phyloP scores from a whole-genome alignment of 2,113 vertebrate species.

The Cryptotis parvus region DNA sequence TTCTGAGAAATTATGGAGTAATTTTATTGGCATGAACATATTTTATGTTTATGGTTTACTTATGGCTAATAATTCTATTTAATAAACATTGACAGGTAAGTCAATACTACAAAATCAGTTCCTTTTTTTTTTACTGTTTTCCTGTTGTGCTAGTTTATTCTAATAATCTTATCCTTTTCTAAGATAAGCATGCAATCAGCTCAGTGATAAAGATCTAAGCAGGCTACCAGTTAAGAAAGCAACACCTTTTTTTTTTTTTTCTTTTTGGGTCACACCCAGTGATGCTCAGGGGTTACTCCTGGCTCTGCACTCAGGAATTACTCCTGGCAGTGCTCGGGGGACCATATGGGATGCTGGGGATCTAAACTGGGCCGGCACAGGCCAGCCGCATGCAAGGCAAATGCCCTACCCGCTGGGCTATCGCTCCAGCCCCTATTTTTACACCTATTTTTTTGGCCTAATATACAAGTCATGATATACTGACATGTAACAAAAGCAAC shows the following conservation, averaged over 20 bases:
- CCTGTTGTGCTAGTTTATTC: slow-evolving; percentile 41
- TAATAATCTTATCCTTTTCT: slow-evolving; percentile 22
- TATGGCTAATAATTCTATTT: slow-evolving; percentile 55
- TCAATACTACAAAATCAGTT: slow-evolving; percentile 12
- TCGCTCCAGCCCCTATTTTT: too few species aligned
- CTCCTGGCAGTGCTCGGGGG: too few species aligned
- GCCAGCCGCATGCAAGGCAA: too few species aligned
- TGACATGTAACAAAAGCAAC: slow-evolving; percentile 31
- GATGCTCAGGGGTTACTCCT: too few species aligned
- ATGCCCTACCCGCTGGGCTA: too few species aligned
- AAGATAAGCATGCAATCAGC: background rate
- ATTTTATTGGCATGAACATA: slow-evolving; percentile 38
- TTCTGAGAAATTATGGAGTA: slow-evolving; percentile 38
- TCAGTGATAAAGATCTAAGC: background rate
- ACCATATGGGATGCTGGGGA: too few species aligned
- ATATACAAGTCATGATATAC: background rate
- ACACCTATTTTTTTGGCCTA: too few species aligned
- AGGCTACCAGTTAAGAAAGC: background rate
- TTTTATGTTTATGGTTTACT: slow-evolving; percentile 35
- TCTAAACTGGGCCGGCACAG: too few species aligned
- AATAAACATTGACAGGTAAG: slow-evolving; percentile 55
- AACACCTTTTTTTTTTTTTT: too few species aligned
- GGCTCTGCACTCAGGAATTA: too few species aligned
- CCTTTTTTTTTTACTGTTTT: slow-evolving; percentile 58
- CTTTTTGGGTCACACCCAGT: too few species aligned